Evolutionary conservation across 2,888 invertebrate species (phyloP), one percentile per base, ranked within the genome.

Genomic region (Microchrysa polita): DNA sequence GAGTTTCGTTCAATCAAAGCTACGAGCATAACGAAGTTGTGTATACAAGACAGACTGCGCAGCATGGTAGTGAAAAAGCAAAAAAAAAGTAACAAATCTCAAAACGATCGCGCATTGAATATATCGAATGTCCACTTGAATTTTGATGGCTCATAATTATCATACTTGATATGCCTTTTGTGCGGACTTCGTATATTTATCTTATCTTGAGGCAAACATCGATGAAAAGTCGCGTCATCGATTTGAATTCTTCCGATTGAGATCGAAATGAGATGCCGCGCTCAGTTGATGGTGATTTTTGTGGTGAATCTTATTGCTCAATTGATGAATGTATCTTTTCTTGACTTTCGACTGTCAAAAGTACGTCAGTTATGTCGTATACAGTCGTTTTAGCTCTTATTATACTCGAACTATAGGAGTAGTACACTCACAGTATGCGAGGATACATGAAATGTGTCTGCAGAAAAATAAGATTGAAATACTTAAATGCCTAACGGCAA

Each of bases 101-200:
- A 55, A 69, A 53, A n/a, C n/a, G 27, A 34, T 7, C 16, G 40
- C 55, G 69, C 57, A 69, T 69, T 69, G 69, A 69, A 69, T 23
- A 27, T 69, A 69, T 69, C 69, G 55, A 57, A 69, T 69, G 69
- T 69, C 69, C 69, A 69, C 69, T 69, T 44, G 69, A 69, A 40
- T 20, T 16, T 57, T 69, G 69, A 69, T 69, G 69, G 55, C 27
- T 69, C 40, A 69, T 69, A 69, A 69, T 69, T 69, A 57, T 69
- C 40, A 69, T 69, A 42, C 57, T 57, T 23, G 69, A 69, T 52
- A n/a, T n/a, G 55, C 69, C 22, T 42, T 34, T 69, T 69, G 55
- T 69, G 42, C 55, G 12, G 57, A 16, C 22, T 34, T 34, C 27
- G n/a, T n/a, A n/a, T n/a, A n/a, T n/a, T n/a, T n/a, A 34, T 5